Conservation (phyloP, 2,888 invertebrate genomes). For the Epinotia ramella region DNA sequence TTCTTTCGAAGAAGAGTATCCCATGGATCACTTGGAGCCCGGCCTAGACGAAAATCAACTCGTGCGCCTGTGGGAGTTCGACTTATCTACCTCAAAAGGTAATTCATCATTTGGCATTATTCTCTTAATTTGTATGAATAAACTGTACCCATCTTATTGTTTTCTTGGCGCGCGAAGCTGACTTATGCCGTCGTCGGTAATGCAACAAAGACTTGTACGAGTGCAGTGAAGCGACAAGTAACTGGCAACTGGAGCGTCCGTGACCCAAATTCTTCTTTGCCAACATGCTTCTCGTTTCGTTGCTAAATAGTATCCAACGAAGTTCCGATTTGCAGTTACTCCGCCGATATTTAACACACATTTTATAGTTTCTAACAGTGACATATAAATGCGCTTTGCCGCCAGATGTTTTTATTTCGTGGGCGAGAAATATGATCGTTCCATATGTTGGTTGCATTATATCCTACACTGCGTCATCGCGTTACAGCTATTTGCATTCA, state of each 20-base stretch:
- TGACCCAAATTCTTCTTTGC: constrained; percentile 76
- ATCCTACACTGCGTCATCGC: constrained; percentile 60
- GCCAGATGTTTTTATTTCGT: constrained; percentile 32
- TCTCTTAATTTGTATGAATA: neutral
- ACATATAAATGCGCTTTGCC: neutral
- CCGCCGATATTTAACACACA: constrained; percentile 20
- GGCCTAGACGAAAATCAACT: constrained; percentile 94
- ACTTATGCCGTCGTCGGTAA: constrained; percentile 62
- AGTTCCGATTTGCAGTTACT: constrained; percentile 57
- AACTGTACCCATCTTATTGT: neutral
- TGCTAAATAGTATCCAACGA: constrained; percentile 62
- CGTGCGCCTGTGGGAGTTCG: constrained; percentile 90
- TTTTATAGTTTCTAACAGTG: neutral
- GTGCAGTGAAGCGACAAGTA: constrained; percentile 79
- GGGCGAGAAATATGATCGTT: constrained; percentile 52
- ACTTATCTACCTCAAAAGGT: constrained; percentile 84
- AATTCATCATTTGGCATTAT: constrained; percentile 47
- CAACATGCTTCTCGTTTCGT: constrained; percentile 72
- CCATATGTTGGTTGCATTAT: constrained; percentile 55
- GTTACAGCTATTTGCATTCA: constrained; percentile 63
- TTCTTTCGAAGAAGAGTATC: constrained; percentile 88
- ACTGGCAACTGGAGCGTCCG: constrained; percentile 75
- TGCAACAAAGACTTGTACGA: constrained; percentile 62
- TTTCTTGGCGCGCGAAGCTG: constrained; percentile 2
- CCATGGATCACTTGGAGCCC: constrained; percentile 92